A percentile compares a stretch with the other conserved stretches of the same genome.
phyloP scores from a whole-genome alignment of 2,797 vertebrate genomes.

The Acestrorhynchus altus region DNA sequence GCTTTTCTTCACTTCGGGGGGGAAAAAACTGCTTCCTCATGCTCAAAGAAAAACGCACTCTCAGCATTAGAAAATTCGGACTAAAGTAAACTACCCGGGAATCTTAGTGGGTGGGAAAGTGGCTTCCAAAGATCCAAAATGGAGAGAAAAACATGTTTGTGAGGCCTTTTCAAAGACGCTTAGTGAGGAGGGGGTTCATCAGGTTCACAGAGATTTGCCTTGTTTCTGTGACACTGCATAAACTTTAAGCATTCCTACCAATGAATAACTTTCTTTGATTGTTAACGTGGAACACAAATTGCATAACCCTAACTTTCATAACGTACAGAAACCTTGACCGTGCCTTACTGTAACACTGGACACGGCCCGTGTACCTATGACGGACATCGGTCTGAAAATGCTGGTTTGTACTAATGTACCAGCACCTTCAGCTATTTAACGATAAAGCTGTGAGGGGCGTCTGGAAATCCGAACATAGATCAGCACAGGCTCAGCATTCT shows the following conservation, averaged over 20 bases:
- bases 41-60: constrained; percentile 21
- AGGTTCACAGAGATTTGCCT: constrained; percentile 15
- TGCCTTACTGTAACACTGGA: neutral
- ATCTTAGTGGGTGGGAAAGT: constrained; percentile 2
- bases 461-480: constrained; percentile 39
- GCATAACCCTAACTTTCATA: neutral
- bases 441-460: neutral
- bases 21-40: constrained; percentile 53
- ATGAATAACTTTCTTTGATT: constrained; percentile 3
- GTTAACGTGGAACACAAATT: neutral
- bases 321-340: neutral
- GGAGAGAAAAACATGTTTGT: neutral
- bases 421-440: constrained; percentile 8
- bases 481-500: constrained; percentile 37
- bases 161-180: neutral
- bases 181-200: constrained; percentile 3
- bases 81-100: constrained; percentile 17
- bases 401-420: constrained; percentile 4
- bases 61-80: constrained; percentile 46
- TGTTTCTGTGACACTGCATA: neutral
- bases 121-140: neutral
- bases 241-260: constrained; percentile 1
- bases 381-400: constrained; percentile 12
- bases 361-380: neutral
- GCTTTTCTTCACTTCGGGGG: constrained; percentile 42